phyloP scores from a whole-genome alignment of 2,888 invertebrate species.

The Colostygia pectinataria region DNA sequence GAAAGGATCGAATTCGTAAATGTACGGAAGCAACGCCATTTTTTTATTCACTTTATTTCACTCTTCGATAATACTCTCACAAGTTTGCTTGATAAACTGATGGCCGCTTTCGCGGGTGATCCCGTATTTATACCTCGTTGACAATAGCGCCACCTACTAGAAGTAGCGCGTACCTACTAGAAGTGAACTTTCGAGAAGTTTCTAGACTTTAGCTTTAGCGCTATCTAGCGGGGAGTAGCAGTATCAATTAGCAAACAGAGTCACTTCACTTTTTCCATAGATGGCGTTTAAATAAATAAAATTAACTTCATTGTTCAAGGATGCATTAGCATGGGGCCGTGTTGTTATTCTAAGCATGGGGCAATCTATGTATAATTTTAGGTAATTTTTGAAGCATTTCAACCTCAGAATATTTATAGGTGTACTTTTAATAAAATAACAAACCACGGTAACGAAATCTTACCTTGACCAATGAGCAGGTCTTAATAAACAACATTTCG shows the following conservation, averaged over 20 bases:
- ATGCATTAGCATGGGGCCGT: too few species aligned
- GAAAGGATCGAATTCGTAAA: constrained; percentile 63
- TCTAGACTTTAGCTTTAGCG: constrained; percentile 30
- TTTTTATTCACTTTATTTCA: constrained; percentile 32
- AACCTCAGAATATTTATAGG: too few species aligned
- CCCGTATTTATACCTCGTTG: constrained; percentile 43
- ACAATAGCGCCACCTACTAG: constrained; percentile 45
- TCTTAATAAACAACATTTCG: too few species aligned
- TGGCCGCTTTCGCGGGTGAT: constrained; percentile 5
- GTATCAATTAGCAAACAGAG: constrained; percentile 17
- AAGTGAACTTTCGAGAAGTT: constrained; percentile 9
- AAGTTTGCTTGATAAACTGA: constrained; percentile 36
- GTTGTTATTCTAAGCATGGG: too few species aligned
- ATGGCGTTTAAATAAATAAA: constrained; percentile 9
- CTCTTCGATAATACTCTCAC: constrained; percentile 20
- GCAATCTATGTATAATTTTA: too few species aligned
- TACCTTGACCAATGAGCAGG: too few species aligned
- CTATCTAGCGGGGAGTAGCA: constrained; percentile 53
- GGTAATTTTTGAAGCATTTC: too few species aligned
- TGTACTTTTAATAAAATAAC: too few species aligned
- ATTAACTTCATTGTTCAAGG: background rate
- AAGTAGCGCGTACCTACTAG: constrained; percentile 25
- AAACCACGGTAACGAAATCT: too few species aligned
- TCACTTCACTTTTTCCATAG: background rate
- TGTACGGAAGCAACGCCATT: constrained; percentile 64